Evolutionary conservation across 2,797 vertebrate species (phyloP), one percentile per base, ranked within the genome.

Genomic region (Hylomyscus alleni): DNA sequence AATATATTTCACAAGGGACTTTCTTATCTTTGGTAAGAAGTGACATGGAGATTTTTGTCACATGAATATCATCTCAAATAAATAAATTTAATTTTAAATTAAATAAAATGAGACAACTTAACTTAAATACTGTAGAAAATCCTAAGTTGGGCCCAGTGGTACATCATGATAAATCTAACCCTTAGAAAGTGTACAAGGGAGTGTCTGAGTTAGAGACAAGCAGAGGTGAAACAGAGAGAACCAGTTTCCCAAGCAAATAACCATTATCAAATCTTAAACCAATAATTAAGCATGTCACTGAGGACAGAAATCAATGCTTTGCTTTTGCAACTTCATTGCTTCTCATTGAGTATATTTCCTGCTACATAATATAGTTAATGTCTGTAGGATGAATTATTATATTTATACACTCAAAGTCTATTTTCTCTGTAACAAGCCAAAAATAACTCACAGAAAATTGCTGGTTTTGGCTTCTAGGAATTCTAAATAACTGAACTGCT

Each of bases 51-150:
- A 84, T 52, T 52, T 44, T 56, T 10, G 10, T 89, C 69, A 77
- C 26, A 7, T 75, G 26, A 24, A 69, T 7, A 1, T 40, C 56
- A 80, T 5, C n/a, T 40, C 96, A 73, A 77, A 29, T 34, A 81
- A 31, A 15, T 7, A n/a, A 73, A 78, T 81, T 69, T 19, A 58
- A 56, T 50, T 76, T 31, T n/a, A 67, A 60, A 19, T 85, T 83
- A 47, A 72, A 13, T 29, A 52, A 73, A 73, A 90, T 69, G 19
- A 89, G 14, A 56, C 0, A 89, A 80, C 2, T 90, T 62, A 12
- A 91, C 60, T 19, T 82, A 89, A 91, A 91, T 34, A 84, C 1
- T 54, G 56, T 72, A 82, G 34, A 72, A 72, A 91, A 58, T 14
- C 10, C 2, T 24, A 50, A 24, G 2, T 40, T 40, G 24, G 34